Base-by-base conservation (phyloP, 1,140 invertebrate species). In the Cydia strobilella region DNA sequence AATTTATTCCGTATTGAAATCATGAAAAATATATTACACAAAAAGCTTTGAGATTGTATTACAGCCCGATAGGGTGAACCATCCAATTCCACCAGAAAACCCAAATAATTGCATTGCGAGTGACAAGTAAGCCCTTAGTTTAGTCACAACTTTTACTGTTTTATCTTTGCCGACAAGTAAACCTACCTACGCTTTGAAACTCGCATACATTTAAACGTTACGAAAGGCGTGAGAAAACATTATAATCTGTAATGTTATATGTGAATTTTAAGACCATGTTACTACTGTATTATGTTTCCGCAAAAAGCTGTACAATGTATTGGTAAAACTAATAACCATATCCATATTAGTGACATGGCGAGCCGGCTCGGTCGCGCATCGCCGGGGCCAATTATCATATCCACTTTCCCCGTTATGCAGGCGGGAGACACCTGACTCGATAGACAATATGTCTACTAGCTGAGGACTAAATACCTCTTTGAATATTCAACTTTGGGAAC, bases 371-470 rank as follows among this genome's bases (percentile, higher is more conserved):
- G 89, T 88, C 85, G 87, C 84, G 85, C 87, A 86, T 84, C 86
- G 85, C 76, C 78, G 80, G 82, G 81, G 83, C 86, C 89, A 90
- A 91, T 91, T 90, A 91, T 88, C 90, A 91, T 91, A 90, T 91
- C 88, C 84, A 91, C 90, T 91, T 91, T 91, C 90, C 86, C 90
- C 80, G 76, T 86, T 87, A 87, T 83, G 83, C 80, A 82, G 80
- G 80, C 80, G 72, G 73, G 72, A 75, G 74, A 75, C 78, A 79
- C 75, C 76, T 79, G 75, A 75, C 76, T 77, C 76, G 75, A 42
- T 72, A 69, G 65, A 69, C 65, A 39, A 31, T 69, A 42, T 69
- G 65, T 69, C 65, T 69, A 69, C 48, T 51, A 7, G 62, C 63
- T 15, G 27, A 66, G 3, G 63, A 69, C 65, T 35, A 39, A 35